Base-by-base conservation (phyloP, 30 jellyfish, hydroid and myxozoan genomes). In the Turritopsis dohrnii region DNA sequence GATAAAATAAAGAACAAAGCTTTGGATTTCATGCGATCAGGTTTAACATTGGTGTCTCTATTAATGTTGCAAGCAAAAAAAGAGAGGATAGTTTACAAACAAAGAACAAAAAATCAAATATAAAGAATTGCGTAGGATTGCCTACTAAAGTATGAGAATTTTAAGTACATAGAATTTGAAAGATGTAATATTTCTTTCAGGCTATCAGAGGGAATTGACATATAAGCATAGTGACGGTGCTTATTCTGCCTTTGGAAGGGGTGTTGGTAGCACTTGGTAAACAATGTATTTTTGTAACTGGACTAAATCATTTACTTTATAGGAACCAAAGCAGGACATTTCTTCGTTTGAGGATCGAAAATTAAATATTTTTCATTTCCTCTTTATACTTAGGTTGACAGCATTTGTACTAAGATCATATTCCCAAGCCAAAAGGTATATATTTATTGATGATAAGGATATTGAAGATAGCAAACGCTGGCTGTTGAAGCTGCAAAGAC, bases 201-300 rank as follows among this genome's bases (percentile, higher is more conserved):
- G 96, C 1, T 89, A 89, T 66, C 96, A 89, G 66, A 76, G 96
- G 21, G 96, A 89, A 74, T 73, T 89, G 83, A 89, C 96, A 25
- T 89, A 85, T 88, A 85, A 85, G 66, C 86, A 84, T 65, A 26
- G 82, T 7, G 90, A 85, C 73, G 96, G 96, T 17, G 82, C 95
- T 17, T 89, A 89, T 52, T 54, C 89, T 0, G 96, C 96, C 7
- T 89, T 89, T 81, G 96, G 96, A 3, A 54, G 74, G 7, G 54
- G 88, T 9, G 94, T 80, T 52, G 96, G 95, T 8, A 89, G 96
- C 75, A 89, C 94, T 8, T 89, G 96, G 96, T 89, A 53, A 79
- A 84, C 21, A 8, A n/a, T n/a, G n/a, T n/a, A n/a, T n/a, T n/a
- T n/a, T n/a, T n/a, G n/a, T n/a, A n/a, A n/a, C n/a, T n/a, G n/a